These are phyloP conservation scores for Enteromius afrohamiltoni DNA, from an alignment of 2,797 vertebrate genomes.

Conservation along the genomic window DNA sequence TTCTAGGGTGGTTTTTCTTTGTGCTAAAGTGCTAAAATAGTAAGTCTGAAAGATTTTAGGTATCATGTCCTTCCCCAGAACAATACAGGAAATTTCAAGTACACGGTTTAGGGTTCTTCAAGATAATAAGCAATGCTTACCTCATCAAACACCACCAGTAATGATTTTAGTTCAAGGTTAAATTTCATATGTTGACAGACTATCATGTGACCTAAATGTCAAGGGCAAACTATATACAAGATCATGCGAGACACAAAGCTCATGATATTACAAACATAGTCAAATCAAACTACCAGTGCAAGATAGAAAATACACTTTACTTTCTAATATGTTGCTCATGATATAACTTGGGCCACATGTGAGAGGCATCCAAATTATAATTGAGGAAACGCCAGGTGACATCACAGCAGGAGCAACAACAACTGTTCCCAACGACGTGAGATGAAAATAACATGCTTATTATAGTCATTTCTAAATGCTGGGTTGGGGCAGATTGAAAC, in stretches of 20 bases:
- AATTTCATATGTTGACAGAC: constrained; percentile 6
- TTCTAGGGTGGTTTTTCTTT: too few relatives aligned
- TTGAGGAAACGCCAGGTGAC: constrained; percentile 47
- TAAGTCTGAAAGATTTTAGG: not conserved
- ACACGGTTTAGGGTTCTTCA: not conserved
- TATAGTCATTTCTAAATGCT: constrained; percentile 24
- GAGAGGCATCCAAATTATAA: constrained; percentile 14
- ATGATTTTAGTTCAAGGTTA: constrained; percentile 23
- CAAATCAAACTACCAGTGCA: not conserved
- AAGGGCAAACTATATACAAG: not conserved
- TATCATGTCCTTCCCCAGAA: not conserved
- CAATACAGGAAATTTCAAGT: not conserved
- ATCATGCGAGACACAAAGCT: not conserved
- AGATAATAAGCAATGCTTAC: not conserved
- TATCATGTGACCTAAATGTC: constrained; percentile 25
- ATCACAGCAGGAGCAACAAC: constrained; percentile 41
- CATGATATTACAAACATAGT: not conserved
- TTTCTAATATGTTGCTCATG: not conserved
- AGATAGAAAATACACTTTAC: not conserved
- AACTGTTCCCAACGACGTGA: constrained; percentile 28
- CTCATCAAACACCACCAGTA: not conserved
- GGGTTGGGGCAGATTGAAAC: constrained; percentile 51
- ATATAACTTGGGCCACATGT: constrained; percentile 19
- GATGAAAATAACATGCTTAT: constrained; percentile 44
- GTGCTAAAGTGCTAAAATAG: not conserved